These are phyloP conservation scores for Cyclophora punctaria DNA, from an alignment of 2,888 invertebrate genomes.

Conservation along the genomic window DNA sequence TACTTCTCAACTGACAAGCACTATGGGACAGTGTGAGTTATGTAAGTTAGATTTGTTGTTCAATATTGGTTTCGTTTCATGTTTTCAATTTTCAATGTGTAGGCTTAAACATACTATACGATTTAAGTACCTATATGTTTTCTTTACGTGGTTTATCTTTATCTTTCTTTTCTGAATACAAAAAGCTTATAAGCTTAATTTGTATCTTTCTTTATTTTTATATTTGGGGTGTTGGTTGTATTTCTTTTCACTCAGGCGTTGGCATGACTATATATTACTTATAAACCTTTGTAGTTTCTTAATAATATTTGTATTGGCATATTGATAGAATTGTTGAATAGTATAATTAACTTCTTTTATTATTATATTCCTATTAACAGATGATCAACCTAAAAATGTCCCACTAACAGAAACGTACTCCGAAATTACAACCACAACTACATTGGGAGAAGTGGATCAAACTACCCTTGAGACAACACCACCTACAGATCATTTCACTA, in stretches of 20 bases:
- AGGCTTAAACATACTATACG: too few relatives aligned
- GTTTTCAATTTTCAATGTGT: not conserved
- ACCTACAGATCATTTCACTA: slow-evolving; percentile 20
- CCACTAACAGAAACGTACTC: slow-evolving; percentile 65
- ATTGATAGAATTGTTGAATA: not conserved
- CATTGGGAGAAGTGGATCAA: slow-evolving; percentile 36
- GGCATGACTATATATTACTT: not conserved
- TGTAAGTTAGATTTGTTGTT: slow-evolving; percentile 9
- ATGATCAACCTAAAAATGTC: slow-evolving; percentile 65
- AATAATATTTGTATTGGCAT: not conserved
- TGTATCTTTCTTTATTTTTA: too few relatives aligned
- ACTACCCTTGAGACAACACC: slow-evolving; percentile 30
- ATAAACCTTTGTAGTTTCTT: not conserved
- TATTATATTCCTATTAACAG: slow-evolving; percentile 70
- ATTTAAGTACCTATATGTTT: too few relatives aligned
- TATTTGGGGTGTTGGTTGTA: slow-evolving; percentile 6
- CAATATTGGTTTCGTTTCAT: slow-evolving; percentile 5
- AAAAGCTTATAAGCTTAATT: too few relatives aligned
- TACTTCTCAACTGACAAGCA: slow-evolving; percentile 21
- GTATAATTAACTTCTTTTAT: slow-evolving; percentile 35
- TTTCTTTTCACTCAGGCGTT: not conserved
- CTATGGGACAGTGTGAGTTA: slow-evolving; percentile 25
- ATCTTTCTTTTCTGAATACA: too few relatives aligned
- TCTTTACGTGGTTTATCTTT: too few relatives aligned
- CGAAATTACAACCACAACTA: slow-evolving; percentile 37